Evolutionary conservation across 2,113 vertebrate species (phyloP).

Genomic region (Clarias gariepinus): DNA sequence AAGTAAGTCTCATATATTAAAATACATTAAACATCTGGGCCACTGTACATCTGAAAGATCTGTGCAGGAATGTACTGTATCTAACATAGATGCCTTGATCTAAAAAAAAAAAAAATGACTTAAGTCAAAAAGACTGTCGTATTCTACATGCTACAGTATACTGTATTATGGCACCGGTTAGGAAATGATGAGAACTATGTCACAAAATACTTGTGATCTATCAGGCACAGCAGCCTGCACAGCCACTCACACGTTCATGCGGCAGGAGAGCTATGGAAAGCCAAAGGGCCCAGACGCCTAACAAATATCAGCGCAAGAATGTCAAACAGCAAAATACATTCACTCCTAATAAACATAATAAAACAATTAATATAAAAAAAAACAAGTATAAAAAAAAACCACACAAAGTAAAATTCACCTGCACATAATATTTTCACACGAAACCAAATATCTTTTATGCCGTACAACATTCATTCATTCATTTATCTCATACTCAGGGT

Average conservation of each 20-base stretch:
- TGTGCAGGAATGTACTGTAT: background rate
- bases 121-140: background rate
- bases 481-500: too few species aligned
- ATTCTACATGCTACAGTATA: background rate
- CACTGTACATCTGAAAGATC: too few species aligned
- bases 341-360: background rate
- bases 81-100: background rate
- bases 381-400: background rate
- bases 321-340: background rate
- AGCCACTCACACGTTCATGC: constrained; percentile 33
- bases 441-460: too few species aligned
- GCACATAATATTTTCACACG: background rate
- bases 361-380: background rate
- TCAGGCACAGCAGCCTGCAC: constrained; percentile 27
- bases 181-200: background rate
- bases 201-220: constrained; percentile 34
- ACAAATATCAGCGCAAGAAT: background rate
- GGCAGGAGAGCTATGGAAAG: constrained; percentile 26
- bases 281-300: background rate
- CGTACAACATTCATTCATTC: too few species aligned
- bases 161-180: background rate
- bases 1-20: background rate
- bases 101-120: background rate
- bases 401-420: background rate
- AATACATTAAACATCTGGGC: background rate